phyloP scores from a whole-genome alignment of 2,113 vertebrate genomes.

The Anoplopoma fimbria region DNA sequence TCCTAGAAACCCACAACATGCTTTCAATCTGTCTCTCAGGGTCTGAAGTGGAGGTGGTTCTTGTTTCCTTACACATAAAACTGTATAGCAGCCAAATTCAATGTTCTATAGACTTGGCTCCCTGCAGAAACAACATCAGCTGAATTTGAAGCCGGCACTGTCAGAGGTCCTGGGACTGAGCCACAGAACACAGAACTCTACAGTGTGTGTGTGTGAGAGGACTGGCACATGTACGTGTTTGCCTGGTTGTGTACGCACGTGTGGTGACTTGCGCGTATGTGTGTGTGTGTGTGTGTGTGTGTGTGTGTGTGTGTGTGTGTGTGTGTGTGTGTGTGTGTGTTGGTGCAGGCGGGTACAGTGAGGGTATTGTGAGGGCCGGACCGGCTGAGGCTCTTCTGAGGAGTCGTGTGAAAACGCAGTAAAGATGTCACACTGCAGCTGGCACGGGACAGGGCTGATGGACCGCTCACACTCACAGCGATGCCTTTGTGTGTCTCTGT shows the following conservation, averaged over 20 bases:
- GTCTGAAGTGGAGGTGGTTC: conserved; percentile 10
- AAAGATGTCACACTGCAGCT: conserved; percentile 79
- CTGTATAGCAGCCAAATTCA: conserved; percentile 25
- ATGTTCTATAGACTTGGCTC: conserved; percentile 14
- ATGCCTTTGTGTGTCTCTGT: conserved; percentile 49
- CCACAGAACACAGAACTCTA: conserved; percentile 49
- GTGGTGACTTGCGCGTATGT: conserved; percentile 36
- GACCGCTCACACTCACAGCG: conserved; percentile 62
- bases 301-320: conserved; percentile 55
- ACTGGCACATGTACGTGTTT: conserved; percentile 52
- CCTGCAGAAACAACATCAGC: conserved; percentile 50
- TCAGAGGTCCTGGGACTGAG: conserved; percentile 59
- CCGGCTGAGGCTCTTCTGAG: conserved; percentile 46
- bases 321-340: conserved; percentile 53
- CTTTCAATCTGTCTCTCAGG: conserved; percentile 13
- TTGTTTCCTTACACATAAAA: conserved; percentile 35
- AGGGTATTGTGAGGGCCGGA: conserved; percentile 67
- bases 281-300: conserved; percentile 54
- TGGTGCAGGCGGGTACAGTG: conserved; percentile 66
- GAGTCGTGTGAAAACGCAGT: conserved; percentile 78
- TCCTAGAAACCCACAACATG: conserved; percentile 34
- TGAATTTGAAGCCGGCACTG: conserved; percentile 55
- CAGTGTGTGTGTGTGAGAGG: conserved; percentile 25
- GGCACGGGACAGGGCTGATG: conserved; percentile 67
- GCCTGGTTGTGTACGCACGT: conserved; percentile 45